Conservation (phyloP, 2,888 invertebrate species). For the Celastrina argiolus region DNA sequence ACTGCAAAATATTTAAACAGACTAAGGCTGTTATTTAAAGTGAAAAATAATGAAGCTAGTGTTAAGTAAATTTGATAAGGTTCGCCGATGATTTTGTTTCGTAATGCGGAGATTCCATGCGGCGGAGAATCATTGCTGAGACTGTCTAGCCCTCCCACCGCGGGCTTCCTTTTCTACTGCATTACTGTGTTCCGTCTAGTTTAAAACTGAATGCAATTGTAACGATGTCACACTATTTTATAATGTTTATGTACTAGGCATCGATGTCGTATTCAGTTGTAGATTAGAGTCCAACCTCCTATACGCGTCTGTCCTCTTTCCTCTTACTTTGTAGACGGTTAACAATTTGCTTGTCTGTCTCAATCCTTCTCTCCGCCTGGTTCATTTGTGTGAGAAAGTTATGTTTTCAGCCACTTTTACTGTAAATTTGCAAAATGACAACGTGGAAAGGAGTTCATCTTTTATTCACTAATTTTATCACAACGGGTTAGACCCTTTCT, state of each 20-base stretch:
- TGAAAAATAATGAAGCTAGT: conserved; percentile 13
- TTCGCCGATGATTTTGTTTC: neutral
- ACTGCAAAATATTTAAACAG: conserved; percentile 20
- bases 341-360: neutral
- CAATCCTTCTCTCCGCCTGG: conserved; percentile 6
- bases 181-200: conserved; percentile 17
- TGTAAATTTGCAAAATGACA: neutral
- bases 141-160: conserved; percentile 46
- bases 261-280: neutral
- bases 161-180: conserved; percentile 29
- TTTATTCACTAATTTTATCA: conserved; percentile 1
- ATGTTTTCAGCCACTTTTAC: neutral
- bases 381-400: neutral
- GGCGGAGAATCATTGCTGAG: conserved; percentile 36
- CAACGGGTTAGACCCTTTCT: conserved; percentile 16
- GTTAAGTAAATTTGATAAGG: conserved; percentile 18
- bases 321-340: neutral
- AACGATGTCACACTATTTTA: neutral
- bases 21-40: conserved; percentile 22
- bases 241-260: neutral
- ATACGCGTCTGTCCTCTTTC: neutral
- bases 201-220: neutral
- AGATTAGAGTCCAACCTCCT: neutral
- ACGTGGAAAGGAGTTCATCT: neutral
- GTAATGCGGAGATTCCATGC: neutral